Base-by-base conservation (phyloP, 2,888 invertebrate genomes). In the Drosophila meridiana region DNA sequence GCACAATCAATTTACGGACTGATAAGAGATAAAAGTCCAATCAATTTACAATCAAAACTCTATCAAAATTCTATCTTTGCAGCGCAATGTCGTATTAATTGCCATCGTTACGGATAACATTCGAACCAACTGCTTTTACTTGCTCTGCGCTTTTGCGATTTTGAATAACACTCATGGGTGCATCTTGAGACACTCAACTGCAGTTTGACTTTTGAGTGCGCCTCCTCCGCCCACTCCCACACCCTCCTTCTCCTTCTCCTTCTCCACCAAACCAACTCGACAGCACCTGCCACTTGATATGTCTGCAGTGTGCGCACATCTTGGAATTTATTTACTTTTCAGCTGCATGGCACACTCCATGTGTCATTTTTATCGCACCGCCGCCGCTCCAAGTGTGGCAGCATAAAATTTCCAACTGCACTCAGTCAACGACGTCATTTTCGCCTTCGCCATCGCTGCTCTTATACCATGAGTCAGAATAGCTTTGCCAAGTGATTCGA, bases 391-490 rank as follows among this genome's bases (percentile, higher is more conserved):
- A 72, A 64, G 28, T 56, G 65, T 58, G 55, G 38, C 75, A 47
- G 63, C 71, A 68, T 68, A 56, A 75, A 73, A 73, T 68, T 75
- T 61, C 74, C 73, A 73, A 61, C 65, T 59, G 73, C 75, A 34
- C 28, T 30, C 50, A n/a, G 69, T 30, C 43, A 38, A 32, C 32
- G 60, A 50, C 26, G 70, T 62, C 42, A 53, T 43, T n/a, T 34
- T 14, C 43, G 8, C 57, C 20, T 20, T 32, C 13, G 26, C 32
- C 57, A 36, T 53, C 53, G 53, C 60, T 60, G 47, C 61, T 76
- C 85, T 85, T 79, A 82, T 85, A 26, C 20, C 20, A 20, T 52
- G 82, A 82, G 69, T 82, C 82, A 82, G 63, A 76, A 76, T 80
- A 73, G 71, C 86, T 73, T 79, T 73, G 52, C 62, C 53, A 73